Conservation (phyloP, 2,113 vertebrate species). For the Clupea harengus region DNA sequence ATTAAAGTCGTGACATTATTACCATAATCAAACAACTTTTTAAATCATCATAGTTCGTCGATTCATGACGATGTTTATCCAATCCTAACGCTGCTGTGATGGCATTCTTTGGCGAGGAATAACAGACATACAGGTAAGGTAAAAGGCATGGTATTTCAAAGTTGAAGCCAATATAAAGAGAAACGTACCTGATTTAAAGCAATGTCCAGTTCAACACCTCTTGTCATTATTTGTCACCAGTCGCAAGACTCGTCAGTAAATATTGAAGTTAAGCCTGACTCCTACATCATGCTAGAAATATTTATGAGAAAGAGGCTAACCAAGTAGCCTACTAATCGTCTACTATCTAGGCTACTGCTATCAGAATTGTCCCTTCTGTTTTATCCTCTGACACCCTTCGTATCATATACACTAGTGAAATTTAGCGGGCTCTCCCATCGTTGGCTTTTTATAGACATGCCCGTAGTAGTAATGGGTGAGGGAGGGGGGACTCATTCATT, state of each 20-base stretch:
- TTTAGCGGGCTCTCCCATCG: slow-evolving; percentile 70
- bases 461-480: slow-evolving; percentile 77
- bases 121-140: neutral
- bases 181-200: neutral
- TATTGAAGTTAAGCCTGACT: neutral
- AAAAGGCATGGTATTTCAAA: neutral
- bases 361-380: neutral
- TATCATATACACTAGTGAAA: slow-evolving; percentile 60
- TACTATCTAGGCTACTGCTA: neutral
- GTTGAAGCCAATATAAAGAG: neutral
- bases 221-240: neutral
- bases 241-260: neutral
- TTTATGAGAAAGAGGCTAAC: neutral
- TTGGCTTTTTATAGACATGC: slow-evolving; percentile 82
- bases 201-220: neutral
- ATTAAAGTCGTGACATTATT: slow-evolving; percentile 24
- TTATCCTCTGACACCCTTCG: slow-evolving; percentile 47
- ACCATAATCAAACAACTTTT: slow-evolving; percentile 8
- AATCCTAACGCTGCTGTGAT: neutral
- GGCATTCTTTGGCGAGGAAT: neutral
- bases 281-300: neutral
- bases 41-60: neutral
- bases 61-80: neutral
- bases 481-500: slow-evolving; percentile 88
- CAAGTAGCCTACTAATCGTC: neutral